Evolutionary conservation across 2,888 invertebrate genomes (phyloP), one percentile per base, ranked within the genome.

Genomic region (Hydriomena furcata): DNA sequence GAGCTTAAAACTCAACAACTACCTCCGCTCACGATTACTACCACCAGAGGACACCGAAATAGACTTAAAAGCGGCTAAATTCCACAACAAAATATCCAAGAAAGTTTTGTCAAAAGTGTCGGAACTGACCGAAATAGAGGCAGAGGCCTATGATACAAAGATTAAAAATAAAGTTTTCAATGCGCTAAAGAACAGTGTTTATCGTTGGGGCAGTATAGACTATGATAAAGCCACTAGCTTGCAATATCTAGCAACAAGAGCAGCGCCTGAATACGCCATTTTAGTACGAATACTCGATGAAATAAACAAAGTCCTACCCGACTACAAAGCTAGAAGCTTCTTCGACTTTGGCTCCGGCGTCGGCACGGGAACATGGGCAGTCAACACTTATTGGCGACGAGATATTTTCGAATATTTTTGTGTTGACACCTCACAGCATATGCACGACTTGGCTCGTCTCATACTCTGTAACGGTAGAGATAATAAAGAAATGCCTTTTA

Each of bases 281-380:
- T 71, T 97, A 25, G 70, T 89, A 25, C 92, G 92, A 67, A 92
- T 97, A 38, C 92, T 98, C 28, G 87, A 92, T 31, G 97, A 98
- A 88, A 94, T 98, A 43, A 83, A 84, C 38, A 73, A 73, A 27
- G 88, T 93, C 42, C 91, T 94, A 73, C 88, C 91, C 0, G 77
- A 92, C 10, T 98, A 95, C 74, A 88, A 89, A 49, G 98, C 98
- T 0, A 85, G 91, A 49, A 93, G 93, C 52, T 92, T 97, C 60
- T 95, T 98, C 63, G 98, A 99, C 84, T 97, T 96, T 79, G 99
- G 98, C 0, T 96, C 98, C 3, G 99, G 99, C 0, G 84, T 96
- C 2, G 98, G 98, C 0, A 95, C 96, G 0, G 95, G 94, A 0
- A 93, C 94, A 43, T 98, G 98, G 98, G 98, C 96, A 0, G 93